Percentiles rank a stretch among this genome's conserved stretches.
phyloP scores from a whole-genome alignment of 2,888 invertebrate genomes.

The Andrena fulva region DNA sequence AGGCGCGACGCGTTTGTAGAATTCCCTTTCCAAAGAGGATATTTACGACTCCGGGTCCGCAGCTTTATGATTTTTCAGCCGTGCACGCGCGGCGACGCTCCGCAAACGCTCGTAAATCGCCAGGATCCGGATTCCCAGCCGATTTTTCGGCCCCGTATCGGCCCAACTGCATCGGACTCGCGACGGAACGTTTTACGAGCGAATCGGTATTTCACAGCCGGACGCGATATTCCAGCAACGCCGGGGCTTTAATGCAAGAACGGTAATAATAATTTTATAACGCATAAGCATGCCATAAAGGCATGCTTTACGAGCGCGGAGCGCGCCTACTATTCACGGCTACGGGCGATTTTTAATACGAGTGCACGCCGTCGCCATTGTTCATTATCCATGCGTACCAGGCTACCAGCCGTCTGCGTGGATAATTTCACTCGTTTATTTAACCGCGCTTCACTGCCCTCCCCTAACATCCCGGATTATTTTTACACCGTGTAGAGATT shows the following conservation, averaged over 20 bases:
- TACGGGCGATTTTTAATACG: conserved; percentile 50
- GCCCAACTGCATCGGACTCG: neutral
- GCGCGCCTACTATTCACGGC: conserved; percentile 35
- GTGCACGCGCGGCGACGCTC: neutral
- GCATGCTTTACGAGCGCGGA: conserved; percentile 39
- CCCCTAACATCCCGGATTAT: neutral
- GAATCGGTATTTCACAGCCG: conserved; percentile 16
- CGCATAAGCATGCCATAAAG: conserved; percentile 54
- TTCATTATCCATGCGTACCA: conserved; percentile 16
- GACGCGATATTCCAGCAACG: conserved; percentile 11
- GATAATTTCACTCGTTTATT: conserved; percentile 37
- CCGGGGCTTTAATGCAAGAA: conserved; percentile 16
- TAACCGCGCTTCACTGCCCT: neutral
- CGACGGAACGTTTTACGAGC: conserved; percentile 36
- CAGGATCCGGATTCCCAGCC: neutral
- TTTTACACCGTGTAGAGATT: neutral
- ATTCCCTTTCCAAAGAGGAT: no score
- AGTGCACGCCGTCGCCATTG: conserved; percentile 19
- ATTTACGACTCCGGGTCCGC: neutral
- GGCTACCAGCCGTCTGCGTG: neutral
- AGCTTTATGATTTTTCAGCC: conserved; percentile 3
- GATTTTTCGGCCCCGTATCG: conserved; percentile 1
- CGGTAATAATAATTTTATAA: conserved; percentile 55
- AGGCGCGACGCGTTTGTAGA: no score
- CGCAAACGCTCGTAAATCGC: conserved; percentile 4